Base-by-base conservation (phyloP, 1,140 invertebrate genomes). In the Pseudachorutes palmiensis region DNA sequence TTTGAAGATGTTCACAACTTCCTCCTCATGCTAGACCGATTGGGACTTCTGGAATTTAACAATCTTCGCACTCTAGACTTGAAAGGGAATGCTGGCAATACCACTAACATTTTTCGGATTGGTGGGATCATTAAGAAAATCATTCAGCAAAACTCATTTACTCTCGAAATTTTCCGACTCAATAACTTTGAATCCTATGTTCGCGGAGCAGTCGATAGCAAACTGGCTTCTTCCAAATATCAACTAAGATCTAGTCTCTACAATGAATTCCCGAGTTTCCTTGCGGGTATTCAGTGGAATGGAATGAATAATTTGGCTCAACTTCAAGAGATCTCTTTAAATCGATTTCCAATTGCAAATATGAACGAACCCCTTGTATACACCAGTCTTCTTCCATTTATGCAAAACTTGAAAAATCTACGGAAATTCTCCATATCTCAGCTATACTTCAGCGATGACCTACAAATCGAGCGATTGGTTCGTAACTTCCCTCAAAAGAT, bases 311-410 rank as follows among this genome's bases (percentile, higher is more conserved):
- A 12, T 9, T 14, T 60, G 12, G 3, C 22, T 2, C 9, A 31
- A 29, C 29, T 60, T 2, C 31, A 63, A 63, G 30, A 41, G 14
- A 45, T 63, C 19, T 63, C 61, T 2, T 48, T 63, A 3, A 2
- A 41, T 2, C 30, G 61, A 41, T 63, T 63, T 32, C 61, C 61
- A 3, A 48, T 63, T 45, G 61, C 61, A 24, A 45, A 63, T 29
- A 41, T 63, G 31, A 45, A 24, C 19, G 36, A 63, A 2, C 3
- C n/a, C 3, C 24, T n/a, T 32, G 61, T 63, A 19, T 2, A 22
- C 9, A 24, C 2, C 2, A 45, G n/a, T 22, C 29, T 63, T 3
- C 9, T 63, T 2, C 36, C 61, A 14, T 48, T 63, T 29, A 24
- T 63, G 2, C 26, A 2, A 26, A 41, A 45, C 5, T 5, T 48